These are phyloP conservation scores for Panurus biarmicus DNA, from an alignment of 2,113 vertebrate species.

Conservation along the genomic window DNA sequence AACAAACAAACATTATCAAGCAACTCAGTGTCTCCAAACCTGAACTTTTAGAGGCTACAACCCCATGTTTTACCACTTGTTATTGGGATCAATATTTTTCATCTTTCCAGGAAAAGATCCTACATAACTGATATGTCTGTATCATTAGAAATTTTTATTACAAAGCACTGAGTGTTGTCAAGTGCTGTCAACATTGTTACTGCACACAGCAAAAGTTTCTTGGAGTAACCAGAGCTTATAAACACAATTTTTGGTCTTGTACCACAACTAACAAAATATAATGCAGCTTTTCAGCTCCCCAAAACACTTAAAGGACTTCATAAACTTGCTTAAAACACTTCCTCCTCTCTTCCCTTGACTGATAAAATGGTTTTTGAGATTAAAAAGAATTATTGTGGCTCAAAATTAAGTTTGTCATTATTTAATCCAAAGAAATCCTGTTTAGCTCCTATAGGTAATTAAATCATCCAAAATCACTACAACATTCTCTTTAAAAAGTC, in stretches of 20 bases:
- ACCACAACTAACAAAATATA: neutral
- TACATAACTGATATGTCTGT: accelerated
- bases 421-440: neutral
- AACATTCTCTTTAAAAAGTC: neutral
- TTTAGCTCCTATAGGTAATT: neutral
- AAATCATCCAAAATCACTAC: neutral
- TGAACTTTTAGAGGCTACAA: neutral
- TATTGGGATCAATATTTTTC: neutral
- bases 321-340: neutral
- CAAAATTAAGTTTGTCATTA: neutral
- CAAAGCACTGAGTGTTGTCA: neutral
- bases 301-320: neutral
- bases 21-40: neutral
- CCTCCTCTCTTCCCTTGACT: neutral
- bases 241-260: neutral
- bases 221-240: neutral
- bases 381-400: neutral
- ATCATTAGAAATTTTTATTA: neutral
- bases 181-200: neutral
- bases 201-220: neutral
- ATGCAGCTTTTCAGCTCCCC: neutral
- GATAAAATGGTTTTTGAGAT: neutral
- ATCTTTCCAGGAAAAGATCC: neutral
- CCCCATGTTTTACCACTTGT: neutral
- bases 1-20: neutral